phyloP scores from a whole-genome alignment of 30 jellyfish, hydroid and myxozoan species.

The Catostylus mosaicus region DNA sequence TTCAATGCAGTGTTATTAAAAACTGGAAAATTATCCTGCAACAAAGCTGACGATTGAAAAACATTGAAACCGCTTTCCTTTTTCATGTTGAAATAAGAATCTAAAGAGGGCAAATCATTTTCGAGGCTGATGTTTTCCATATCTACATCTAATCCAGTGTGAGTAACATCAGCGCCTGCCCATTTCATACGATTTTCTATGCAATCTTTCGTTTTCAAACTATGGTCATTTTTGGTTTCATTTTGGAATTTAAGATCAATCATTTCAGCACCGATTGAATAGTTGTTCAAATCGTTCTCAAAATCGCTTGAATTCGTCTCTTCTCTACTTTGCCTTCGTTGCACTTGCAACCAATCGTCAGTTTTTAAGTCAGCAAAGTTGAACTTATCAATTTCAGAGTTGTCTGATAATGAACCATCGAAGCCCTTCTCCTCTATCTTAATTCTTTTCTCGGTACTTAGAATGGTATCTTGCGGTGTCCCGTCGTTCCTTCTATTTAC shows the following conservation, averaged over 20 bases:
- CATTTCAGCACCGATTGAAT: too few relatives aligned
- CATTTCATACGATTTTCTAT: neutral
- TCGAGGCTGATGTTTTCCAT: neutral
- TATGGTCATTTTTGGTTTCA: neutral
- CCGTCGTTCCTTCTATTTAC: neutral
- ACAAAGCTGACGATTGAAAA: neutral
- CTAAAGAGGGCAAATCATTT: neutral
- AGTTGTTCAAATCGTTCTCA: too few relatives aligned
- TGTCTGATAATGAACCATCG: too few relatives aligned
- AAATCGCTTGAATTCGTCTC: neutral
- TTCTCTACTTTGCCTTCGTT: neutral
- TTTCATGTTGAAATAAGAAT: neutral
- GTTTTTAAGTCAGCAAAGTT: too few relatives aligned
- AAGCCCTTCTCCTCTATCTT: too few relatives aligned
- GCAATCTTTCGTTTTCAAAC: neutral
- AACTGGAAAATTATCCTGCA: neutral
- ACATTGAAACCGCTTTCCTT: neutral
- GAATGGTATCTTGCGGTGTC: neutral
- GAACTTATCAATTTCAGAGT: too few relatives aligned
- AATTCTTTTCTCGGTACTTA: neutral
- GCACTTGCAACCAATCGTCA: too few relatives aligned
- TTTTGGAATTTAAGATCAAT: neutral
- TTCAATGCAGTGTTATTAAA: neutral
- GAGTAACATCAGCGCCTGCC: neutral
- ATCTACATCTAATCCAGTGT: neutral